Evolutionary conservation across 2,797 vertebrate species (phyloP), one percentile per base, ranked within the genome.

Genomic region (Rhincodon typus): DNA sequence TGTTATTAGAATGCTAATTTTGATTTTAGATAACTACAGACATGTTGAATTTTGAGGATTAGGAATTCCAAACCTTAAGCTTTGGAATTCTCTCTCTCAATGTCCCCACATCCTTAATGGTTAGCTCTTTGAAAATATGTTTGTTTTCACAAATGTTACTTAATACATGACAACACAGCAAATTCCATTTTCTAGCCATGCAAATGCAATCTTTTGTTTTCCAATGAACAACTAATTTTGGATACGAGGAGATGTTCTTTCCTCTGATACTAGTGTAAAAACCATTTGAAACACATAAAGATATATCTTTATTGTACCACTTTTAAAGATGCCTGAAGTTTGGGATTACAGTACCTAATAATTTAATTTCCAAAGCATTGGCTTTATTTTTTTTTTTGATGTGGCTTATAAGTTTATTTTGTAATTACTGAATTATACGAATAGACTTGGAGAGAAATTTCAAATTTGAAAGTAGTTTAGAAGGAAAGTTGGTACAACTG

Each of bases 41-140:
- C 42, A 94, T 62, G 57, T 62, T 62, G 7, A 62, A 62, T 62
- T 62, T 62, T 62, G 57, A 62, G 57, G 12, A 62, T 62, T 12
- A 62, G 8, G 57, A 77, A 30, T 77, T 74, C 34, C 34, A 46
- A 70, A 74, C 34, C 69, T 95, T 46, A 74, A 77, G 69, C 69
- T 6, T 95, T 95, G 30, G 74, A 53, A 95, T 77, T 95, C 38
- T n/a, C n/a, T n/a, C n/a, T n/a, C n/a, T n/a, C n/a, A n/a, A n/a
- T n/a, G n/a, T n/a, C n/a, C n/a, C n/a, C n/a, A n/a, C n/a, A n/a
- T n/a, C n/a, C n/a, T n/a, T n/a, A n/a, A n/a, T n/a, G n/a, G n/a
- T n/a, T n/a, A n/a, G n/a, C n/a, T n/a, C n/a, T n/a, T n/a, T n/a
- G n/a, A 94, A 72, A 46, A 69, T 69, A 69, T 30, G 10, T 74